Evolutionary conservation across 2,888 invertebrate species (phyloP).

Genomic region (Cryptophagus acutangulus): DNA sequence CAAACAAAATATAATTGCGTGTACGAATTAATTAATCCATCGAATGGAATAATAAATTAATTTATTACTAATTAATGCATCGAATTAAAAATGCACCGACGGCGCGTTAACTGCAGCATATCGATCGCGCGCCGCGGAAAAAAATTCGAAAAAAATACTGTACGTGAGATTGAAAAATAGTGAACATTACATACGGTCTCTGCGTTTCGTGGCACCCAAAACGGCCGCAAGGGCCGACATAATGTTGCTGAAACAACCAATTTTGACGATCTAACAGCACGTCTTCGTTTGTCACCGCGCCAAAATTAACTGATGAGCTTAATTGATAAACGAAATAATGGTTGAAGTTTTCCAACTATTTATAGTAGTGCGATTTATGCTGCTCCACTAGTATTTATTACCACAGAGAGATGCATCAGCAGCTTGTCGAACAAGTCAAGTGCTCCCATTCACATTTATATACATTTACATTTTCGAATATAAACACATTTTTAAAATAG

Average conservation of each 20-base stretch:
- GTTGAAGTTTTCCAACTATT: too few species aligned
- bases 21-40: not conserved
- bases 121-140: not conserved
- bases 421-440: too few species aligned
- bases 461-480: too few species aligned
- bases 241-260: conserved; percentile 43
- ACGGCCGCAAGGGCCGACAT: conserved; percentile 45
- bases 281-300: conserved; percentile 30
- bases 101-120: not conserved
- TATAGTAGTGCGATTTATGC: too few species aligned
- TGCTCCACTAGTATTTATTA: too few species aligned
- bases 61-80: not conserved
- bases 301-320: conserved; percentile 38
- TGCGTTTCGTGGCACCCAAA: conserved; percentile 39
- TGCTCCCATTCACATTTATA: too few species aligned
- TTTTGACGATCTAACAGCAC: conserved; percentile 29
- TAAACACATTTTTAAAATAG: too few species aligned
- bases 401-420: too few species aligned
- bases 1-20: not conserved
- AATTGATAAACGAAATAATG: too few species aligned
- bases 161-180: not conserved
- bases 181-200: conserved; percentile 37
- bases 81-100: not conserved
- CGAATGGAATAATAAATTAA: conserved; percentile 1
- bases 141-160: conserved; percentile 3